Evolutionary conservation across 2,888 invertebrate species (phyloP), one percentile per base, ranked within the genome.

Genomic region (Pollenia amentaria): DNA sequence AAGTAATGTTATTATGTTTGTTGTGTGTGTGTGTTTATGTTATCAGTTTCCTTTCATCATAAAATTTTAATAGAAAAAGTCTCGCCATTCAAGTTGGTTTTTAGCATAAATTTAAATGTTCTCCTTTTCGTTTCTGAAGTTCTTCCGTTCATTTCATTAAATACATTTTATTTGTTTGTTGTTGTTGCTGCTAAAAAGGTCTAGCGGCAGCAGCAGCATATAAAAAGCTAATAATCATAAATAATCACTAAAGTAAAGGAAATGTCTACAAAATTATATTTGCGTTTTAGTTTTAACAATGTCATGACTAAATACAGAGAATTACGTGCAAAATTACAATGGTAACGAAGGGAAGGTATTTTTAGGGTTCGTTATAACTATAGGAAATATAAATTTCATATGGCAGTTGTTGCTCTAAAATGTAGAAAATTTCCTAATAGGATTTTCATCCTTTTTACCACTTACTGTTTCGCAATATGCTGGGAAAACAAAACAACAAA

Each of bases 221-320:
- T 67, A 81, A 77, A 85, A 73, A 72, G 64, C 75, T 76, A 79
- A 83, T 86, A 83, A 86, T 83, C 75, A 82, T 86, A 86, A 86
- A 86, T 83, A 83, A 83, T 79, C 79, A 76, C 83, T 86, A 79
- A 83, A 75, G 64, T 75, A 60, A 16, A 57, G 86, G 86, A 86
- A 86, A 86, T 86, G 76, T 83, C 75, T 79, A 79, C 75, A 82
- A 70, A 79, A 60, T 78, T 79, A 18, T 70, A 70, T 79, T 79
- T 83, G 79, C 78, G 70, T 86, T 86, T 81, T 77, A 73, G 72
- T 75, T 29, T 55, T 46, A 75, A 79, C 55, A 82, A 67, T 77
- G 70, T 77, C 57, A 48, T 44, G 69, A 29, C 42, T 18, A 55
- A 65, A 48, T 51, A 46, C 12, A 8, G 1, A 16, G 16, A 60